Percentiles rank a stretch among this genome's conserved stretches.
phyloP scores from a whole-genome alignment of 2,888 invertebrate genomes.

The Chloroclystis v-ata region DNA sequence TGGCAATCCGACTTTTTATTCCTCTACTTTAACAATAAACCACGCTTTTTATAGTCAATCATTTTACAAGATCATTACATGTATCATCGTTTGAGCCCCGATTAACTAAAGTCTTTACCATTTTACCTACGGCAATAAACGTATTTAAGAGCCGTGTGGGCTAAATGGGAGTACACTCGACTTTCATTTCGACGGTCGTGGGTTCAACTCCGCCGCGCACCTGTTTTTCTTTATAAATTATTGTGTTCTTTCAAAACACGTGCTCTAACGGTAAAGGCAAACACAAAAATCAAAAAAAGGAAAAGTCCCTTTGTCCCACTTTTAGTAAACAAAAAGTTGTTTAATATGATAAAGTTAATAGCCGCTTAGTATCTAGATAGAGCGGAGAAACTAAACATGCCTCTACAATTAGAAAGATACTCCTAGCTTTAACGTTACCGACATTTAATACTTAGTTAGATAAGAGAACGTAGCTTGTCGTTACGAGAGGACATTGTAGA shows the following conservation, averaged over 20 bases:
- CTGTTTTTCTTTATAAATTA: no score
- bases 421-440: no score
- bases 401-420: neutral
- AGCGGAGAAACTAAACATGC: slow-evolving; percentile 26
- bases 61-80: slow-evolving; percentile 20
- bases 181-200: no score
- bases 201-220: no score
- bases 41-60: slow-evolving; percentile 16
- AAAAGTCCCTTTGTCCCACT: no score
- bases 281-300: no score
- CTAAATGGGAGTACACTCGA: no score
- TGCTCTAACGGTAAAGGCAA: no score
- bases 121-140: slow-evolving; percentile 17
- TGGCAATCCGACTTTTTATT: neutral
- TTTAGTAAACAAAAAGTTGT: slow-evolving; percentile 41
- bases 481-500: no score
- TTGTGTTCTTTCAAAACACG: no score
- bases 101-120: slow-evolving; percentile 13
- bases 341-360: slow-evolving; percentile 38
- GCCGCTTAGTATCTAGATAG: slow-evolving; percentile 21
- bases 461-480: no score
- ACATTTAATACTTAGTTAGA: no score
- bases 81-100: slow-evolving; percentile 17
- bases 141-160: slow-evolving; percentile 20
- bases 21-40: neutral